A percentile compares a stretch with the other conserved stretches of the same genome.
These are phyloP conservation scores for Chionis minor DNA, from an alignment of 2,113 vertebrate species.

Conservation along the genomic window DNA sequence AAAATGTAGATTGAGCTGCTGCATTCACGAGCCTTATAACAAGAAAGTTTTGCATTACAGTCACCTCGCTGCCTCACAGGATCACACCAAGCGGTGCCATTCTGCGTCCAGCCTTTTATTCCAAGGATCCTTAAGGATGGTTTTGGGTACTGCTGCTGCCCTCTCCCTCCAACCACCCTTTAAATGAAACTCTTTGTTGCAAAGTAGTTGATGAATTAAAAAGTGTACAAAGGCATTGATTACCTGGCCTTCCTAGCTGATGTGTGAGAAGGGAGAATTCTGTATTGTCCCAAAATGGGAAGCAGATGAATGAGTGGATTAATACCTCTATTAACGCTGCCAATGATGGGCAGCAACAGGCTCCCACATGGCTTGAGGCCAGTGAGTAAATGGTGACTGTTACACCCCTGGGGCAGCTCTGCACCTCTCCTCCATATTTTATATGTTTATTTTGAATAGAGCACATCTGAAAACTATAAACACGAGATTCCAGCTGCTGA, in stretches of 20 bases:
- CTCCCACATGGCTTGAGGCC: background rate
- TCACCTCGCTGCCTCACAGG: background rate
- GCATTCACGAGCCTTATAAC: background rate
- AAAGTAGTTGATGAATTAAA: background rate
- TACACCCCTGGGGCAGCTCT: background rate
- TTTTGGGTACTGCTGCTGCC: background rate
- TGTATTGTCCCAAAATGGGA: background rate
- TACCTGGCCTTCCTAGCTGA: background rate
- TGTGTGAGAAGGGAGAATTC: background rate
- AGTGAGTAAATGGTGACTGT: background rate
- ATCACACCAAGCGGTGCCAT: background rate
- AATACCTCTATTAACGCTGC: background rate
- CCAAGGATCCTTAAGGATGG: background rate
- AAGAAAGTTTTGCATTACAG: background rate
- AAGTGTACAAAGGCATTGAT: background rate
- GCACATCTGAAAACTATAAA: constrained; percentile 36
- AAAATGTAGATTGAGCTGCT: background rate
- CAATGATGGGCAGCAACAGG: background rate
- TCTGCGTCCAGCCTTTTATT: background rate
- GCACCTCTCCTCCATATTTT: background rate
- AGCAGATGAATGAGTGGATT: background rate
- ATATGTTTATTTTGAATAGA: background rate
- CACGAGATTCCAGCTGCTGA: constrained; percentile 37
- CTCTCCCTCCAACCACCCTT: background rate
- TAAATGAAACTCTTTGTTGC: background rate